phyloP scores from a whole-genome alignment of 2,888 invertebrate species.

The Troglohyphantes excavatus region DNA sequence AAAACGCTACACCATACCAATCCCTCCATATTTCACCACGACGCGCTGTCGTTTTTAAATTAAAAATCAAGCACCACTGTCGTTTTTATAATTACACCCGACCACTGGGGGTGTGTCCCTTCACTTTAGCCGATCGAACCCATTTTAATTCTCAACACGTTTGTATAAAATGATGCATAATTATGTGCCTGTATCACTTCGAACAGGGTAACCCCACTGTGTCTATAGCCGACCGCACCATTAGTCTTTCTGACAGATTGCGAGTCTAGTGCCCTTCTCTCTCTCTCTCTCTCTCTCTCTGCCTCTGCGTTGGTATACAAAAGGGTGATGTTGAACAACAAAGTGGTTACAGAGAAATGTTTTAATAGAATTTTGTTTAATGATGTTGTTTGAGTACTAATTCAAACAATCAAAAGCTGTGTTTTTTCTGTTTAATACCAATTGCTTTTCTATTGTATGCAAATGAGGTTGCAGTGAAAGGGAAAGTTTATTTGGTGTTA shows the following conservation, averaged over 20 bases:
- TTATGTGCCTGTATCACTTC: constrained; percentile 32
- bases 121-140: neutral
- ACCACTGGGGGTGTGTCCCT: constrained; percentile 33
- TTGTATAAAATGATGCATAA: constrained; percentile 45
- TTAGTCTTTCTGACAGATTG: constrained; percentile 37
- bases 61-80: constrained; percentile 32
- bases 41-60: constrained; percentile 14
- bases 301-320: neutral
- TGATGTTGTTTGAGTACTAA: no score
- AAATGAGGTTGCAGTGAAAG: no score
- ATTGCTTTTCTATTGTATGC: no score
- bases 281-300: no score
- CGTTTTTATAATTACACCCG: constrained; percentile 31
- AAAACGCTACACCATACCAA: no score
- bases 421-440: no score
- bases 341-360: neutral
- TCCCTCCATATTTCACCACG: neutral
- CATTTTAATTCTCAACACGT: constrained; percentile 49
- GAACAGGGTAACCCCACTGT: constrained; percentile 25
- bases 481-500: no score
- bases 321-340: neutral
- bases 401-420: no score
- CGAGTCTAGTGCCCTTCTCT: neutral
- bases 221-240: constrained; percentile 8
- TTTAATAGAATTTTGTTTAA: neutral